Conservation (phyloP, 2,797 vertebrate species). For the Serranus cabrilla region DNA sequence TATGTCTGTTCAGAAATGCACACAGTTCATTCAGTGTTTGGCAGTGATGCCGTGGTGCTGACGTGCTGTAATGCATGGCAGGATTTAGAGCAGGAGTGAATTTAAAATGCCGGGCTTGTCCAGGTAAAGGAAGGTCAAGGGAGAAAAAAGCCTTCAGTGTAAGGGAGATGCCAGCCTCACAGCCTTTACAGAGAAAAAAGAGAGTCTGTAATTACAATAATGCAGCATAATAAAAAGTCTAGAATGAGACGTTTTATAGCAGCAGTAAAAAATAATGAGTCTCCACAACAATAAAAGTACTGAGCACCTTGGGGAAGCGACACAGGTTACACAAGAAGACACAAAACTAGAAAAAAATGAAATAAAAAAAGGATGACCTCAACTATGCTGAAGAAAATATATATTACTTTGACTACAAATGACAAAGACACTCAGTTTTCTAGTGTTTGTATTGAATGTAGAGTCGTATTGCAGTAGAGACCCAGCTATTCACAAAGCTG, state of each 20-base stretch:
- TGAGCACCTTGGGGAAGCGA: conserved; percentile 8
- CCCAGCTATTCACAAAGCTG: conserved; percentile 2
- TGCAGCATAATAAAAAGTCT: conserved; percentile 38
- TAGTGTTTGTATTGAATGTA: neutral
- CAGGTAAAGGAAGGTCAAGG: conserved; percentile 43
- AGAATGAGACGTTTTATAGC: conserved; percentile 42
- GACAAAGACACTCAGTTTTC: conserved; percentile 11
- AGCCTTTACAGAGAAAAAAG: conserved; percentile 30
- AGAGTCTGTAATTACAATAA: conserved; percentile 45
- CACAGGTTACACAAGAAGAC: conserved; percentile 14
- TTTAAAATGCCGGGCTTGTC: conserved; percentile 38
- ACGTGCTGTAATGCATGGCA: conserved; percentile 17
- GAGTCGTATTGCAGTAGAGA: conserved; percentile 1
- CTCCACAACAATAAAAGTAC: conserved; percentile 37
- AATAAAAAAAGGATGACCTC: conserved; percentile 15
- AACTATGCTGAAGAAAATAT: conserved; percentile 15
- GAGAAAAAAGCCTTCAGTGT: conserved; percentile 27
- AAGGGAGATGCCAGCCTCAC: conserved; percentile 18
- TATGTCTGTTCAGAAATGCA: conserved; percentile 26
- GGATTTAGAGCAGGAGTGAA: conserved; percentile 28
- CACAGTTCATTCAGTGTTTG: neutral
- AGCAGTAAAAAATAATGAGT: conserved; percentile 51
- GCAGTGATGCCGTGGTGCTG: conserved; percentile 8
- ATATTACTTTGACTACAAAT: conserved; percentile 24
- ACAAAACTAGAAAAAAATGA: conserved; percentile 29